phyloP scores from a whole-genome alignment of 2,113 vertebrate genomes.

The Cyrtonyx montezumae region DNA sequence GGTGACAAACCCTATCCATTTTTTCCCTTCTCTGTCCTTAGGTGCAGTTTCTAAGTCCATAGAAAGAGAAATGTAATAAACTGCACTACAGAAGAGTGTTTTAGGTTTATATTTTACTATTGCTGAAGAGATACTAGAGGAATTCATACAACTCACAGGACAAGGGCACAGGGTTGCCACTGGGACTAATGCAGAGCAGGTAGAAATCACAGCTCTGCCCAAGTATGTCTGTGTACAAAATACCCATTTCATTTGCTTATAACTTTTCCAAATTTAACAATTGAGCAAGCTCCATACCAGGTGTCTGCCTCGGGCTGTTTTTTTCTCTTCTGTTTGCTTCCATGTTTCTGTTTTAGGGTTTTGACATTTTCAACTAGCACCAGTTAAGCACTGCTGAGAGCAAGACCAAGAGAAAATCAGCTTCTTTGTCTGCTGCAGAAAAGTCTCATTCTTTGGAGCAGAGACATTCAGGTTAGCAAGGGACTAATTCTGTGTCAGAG shows the following conservation, averaged over 20 bases:
- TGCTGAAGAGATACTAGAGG: not conserved
- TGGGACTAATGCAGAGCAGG: rapidly evolving
- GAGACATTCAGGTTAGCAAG: not conserved
- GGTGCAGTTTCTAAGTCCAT: not conserved
- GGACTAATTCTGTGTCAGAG: not conserved
- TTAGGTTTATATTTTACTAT: not conserved
- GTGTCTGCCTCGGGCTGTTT: slow-evolving; percentile 15
- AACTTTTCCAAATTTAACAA: slow-evolving; percentile 4
- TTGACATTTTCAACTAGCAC: slow-evolving; percentile 41
- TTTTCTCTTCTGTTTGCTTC: not conserved
- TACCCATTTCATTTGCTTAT: not conserved
- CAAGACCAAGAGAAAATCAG: not conserved
- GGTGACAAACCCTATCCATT: not conserved
- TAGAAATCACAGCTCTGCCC: not conserved
- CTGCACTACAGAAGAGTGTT: not conserved
- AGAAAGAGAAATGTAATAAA: not conserved
- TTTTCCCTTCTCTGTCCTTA: not conserved
- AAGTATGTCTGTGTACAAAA: not conserved
- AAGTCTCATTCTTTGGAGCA: not conserved
- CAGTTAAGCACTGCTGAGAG: slow-evolving; percentile 4
- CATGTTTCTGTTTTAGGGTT: slow-evolving; percentile 5
- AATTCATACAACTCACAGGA: not conserved
- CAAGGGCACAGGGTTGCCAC: not conserved
- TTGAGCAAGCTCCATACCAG: slow-evolving; percentile 2
- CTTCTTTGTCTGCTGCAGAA: not conserved